Evolutionary conservation across 2,888 invertebrate species (phyloP), one percentile per base, ranked within the genome.

Genomic region (Pheosia gnoma): DNA sequence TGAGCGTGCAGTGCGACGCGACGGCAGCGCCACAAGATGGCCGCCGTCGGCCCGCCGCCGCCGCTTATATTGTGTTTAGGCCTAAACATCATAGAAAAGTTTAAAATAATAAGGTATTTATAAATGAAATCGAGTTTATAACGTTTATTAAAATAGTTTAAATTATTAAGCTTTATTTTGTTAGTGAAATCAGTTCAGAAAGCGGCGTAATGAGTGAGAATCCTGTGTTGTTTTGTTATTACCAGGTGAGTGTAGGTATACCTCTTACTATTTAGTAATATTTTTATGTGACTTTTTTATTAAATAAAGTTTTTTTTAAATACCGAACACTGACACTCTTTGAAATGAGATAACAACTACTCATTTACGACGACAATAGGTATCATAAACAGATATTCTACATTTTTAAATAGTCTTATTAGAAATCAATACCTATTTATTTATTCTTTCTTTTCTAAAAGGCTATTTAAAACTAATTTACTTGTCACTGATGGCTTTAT

Each of bases 1-100:
- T 93, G 88, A 90, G 90, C 89, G 86, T 79, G 75, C 71, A 77
- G 83, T 72, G 81, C 83, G 77, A 78, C 81, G 88, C 91, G 92
- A 92, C 85, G 80, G 84, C 84, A 91, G 92, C 93, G 93, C 91
- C 92, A 90, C 93, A 92, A 93, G 81, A 93, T 93, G 93, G 93
- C 93, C 83, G 90, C 91, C 91, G 89, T 76, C 89, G 88, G 88
- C 74, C 81, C 74, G 67, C 81, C 81, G 87, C 89, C 90, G 91
- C 87, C 91, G 92, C 91, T 86, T 84, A 83, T 83, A 75, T 80
- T 82, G 85, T 86, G 87, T 90, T 91, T 93, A 93, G 93, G 93
- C 93, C 93, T 93, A 93, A 84, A 86, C 80, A 81, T 80, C 78
- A 81, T 75, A 79, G 79, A 76, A 82, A 82, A 83, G 86, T 83